Base-by-base conservation (phyloP, 2,888 invertebrate genomes). In the Pseudococcus jackbeardsleyi region DNA sequence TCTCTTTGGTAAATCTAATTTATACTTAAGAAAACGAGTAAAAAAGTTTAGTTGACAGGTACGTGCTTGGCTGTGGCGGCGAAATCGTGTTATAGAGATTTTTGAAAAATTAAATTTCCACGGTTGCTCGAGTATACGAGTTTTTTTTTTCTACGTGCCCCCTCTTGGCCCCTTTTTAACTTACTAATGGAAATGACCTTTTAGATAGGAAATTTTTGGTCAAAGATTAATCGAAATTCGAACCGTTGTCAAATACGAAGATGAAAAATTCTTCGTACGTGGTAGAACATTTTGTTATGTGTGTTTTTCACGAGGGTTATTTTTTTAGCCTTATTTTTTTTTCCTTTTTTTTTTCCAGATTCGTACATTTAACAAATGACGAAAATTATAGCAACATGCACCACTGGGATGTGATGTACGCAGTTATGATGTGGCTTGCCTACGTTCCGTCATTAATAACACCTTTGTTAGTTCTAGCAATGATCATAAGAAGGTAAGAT, bases 361-460 rank as follows among this genome's bases (percentile, higher is more conserved):
- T 48, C 42, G 42, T 88, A 64, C 88, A 88, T 84, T 64, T 79
- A 26, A 59, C 26, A 64, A 84, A 64, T 19, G 88, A 84, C 8
- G 88, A 88, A 84, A 84, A 59, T 84, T 88, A 84, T 39, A 48
- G 19, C 26, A 64, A 88, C 22, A 64, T 48, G 33, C 15, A 59
- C 15, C 84, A 88, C 11, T 88, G 88, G 88, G 88, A 88, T 48
- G 50, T 84, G 22, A 84, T 88, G 88, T 88, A 84, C 84, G 88
- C 84, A 5, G 50, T 88, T 22, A 64, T 88, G 46, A 72, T 84
- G 68, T 88, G 88, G 88, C 19, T 88, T 26, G 88, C 84, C 42
- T 88, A 84, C 22, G 19, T 84, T n/a, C 88, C 88, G 9, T 59
- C 84, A 42, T 22, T 88, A 64, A 64, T 64, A 22, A 88, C 84